Evolutionary conservation across 1,140 invertebrate genomes (phyloP).

Genomic region (Harpegnathos saltator): DNA sequence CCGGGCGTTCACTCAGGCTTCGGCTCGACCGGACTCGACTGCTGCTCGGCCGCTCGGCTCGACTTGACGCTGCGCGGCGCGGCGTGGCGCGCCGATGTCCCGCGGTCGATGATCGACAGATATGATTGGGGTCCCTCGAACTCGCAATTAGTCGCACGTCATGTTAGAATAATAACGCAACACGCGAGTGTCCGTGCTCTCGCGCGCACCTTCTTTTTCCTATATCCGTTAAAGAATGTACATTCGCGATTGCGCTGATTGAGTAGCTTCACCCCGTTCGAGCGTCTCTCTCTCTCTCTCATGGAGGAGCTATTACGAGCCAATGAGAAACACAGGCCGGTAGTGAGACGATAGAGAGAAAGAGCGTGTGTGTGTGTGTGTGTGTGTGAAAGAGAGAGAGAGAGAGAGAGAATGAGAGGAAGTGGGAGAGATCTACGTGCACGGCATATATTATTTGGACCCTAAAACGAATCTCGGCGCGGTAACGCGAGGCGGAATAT

Average conservation of each 20-base stretch:
- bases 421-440: neutral
- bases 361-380: too few species aligned
- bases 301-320: constrained; percentile 39
- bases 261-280: constrained; percentile 15
- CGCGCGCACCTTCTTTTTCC: neutral
- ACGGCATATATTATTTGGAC: constrained; percentile 40
- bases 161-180: constrained; percentile 54
- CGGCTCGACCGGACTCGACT: too few species aligned
- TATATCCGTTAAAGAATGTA: constrained; percentile 25
- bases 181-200: constrained; percentile 14
- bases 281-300: constrained; percentile 30
- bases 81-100: constrained; percentile 44
- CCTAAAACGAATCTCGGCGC: constrained; percentile 43
- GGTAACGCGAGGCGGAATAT: constrained; percentile 50
- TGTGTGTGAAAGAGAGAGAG: too few species aligned
- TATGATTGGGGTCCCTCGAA: constrained; percentile 42
- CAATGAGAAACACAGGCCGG: constrained; percentile 30
- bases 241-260: constrained; percentile 9
- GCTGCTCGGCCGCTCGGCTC: too few species aligned
- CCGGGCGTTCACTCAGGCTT: constrained; percentile 5
- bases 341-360: constrained; percentile 6
- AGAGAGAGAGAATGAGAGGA: too few species aligned
- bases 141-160: constrained; percentile 58
- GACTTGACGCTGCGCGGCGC: neutral
- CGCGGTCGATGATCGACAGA: constrained; percentile 52